Evolutionary conservation across 1,140 invertebrate genomes (phyloP), one percentile per base, ranked within the genome.

Genomic region (Brachionus calyciflorus): DNA sequence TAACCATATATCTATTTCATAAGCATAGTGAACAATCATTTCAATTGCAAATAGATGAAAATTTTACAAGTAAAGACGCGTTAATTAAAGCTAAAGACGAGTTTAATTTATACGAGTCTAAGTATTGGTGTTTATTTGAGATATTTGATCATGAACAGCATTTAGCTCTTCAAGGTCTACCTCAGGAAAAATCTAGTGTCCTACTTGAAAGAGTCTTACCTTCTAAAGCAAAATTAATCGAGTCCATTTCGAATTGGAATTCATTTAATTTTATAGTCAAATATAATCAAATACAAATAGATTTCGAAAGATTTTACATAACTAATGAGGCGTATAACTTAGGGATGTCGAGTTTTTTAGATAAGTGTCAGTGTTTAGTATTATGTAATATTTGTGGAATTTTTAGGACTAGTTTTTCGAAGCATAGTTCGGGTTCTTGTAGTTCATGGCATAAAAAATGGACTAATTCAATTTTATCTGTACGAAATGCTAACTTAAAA

Each of bases 81-180:
- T 26, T 73, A 4, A 19, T 49, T 7, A 19, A 28, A 3, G 44
- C 46, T 28, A 37, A 49, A 73, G 44, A 73, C 9, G 33, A 73
- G n/a, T 73, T 73, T 24, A 51, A 49, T 21, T 37, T 73, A 5
- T 51, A 51, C 4, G 46, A 73, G n/a, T 73, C 69, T 19, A 73
- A 73, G 12, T 73, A 73, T 24, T 73, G 69, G 69, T 73, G 46
- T 73, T 51, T 73, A 46, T 73, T 51, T 10, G 69, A 73, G 24
- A 33, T 55, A 9, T 51, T 73, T 41, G 69, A 73, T 26, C 7
- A 24, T 48, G 69, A 73, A 14, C 46, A 73, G 26, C 46, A 73
- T 51, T 73, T 73, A 26, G 24, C 10, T 1, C 14, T 40, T 9
- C 49, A 51, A 19, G 46, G 19, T 1, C 6, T 17, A 21, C 30